Evolutionary conservation across 1,140 invertebrate species (phyloP).

Genomic region (Sycobia sp.): DNA sequence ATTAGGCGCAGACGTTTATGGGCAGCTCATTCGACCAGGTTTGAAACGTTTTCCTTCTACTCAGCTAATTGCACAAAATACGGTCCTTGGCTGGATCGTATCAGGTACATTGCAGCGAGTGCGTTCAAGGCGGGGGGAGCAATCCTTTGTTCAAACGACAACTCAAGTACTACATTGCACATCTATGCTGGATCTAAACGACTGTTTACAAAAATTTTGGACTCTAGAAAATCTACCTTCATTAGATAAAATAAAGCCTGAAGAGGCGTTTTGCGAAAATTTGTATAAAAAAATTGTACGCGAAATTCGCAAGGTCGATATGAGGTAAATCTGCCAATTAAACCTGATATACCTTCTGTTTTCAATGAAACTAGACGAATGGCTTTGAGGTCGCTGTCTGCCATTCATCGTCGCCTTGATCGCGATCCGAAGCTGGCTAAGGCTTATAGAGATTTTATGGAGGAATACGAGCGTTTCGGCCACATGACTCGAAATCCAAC

Average conservation of each 20-base stretch:
- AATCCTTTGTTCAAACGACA: no score
- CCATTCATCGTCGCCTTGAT: not conserved
- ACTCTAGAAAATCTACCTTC: slow-evolving; percentile 7
- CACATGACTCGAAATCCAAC: slow-evolving; percentile 10
- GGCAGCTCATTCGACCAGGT: slow-evolving; percentile 6
- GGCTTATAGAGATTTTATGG: slow-evolving; percentile 14
- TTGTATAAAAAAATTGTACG: not conserved
- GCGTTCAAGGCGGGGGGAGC: slow-evolving; percentile 10
- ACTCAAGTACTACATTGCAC: not conserved
- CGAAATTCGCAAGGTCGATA: not conserved
- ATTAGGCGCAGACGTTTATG: slow-evolving; percentile 23
- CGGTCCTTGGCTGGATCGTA: slow-evolving; percentile 42
- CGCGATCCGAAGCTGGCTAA: not conserved
- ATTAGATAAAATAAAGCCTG: not conserved
- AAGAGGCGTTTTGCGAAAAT: slow-evolving; percentile 7
- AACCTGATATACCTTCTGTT: not conserved
- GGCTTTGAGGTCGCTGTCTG: not conserved
- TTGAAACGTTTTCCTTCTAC: not conserved
- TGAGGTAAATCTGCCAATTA: slow-evolving; percentile 1
- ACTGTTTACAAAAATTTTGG: slow-evolving; percentile 26
- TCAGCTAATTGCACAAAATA: slow-evolving; percentile 41
- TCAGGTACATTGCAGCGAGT: slow-evolving; percentile 28
- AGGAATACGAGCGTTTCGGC: slow-evolving; percentile 3
- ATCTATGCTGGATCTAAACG: not conserved
- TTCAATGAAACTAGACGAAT: not conserved